phyloP scores from a whole-genome alignment of 2,797 vertebrate genomes.

The Paguma larvata region DNA sequence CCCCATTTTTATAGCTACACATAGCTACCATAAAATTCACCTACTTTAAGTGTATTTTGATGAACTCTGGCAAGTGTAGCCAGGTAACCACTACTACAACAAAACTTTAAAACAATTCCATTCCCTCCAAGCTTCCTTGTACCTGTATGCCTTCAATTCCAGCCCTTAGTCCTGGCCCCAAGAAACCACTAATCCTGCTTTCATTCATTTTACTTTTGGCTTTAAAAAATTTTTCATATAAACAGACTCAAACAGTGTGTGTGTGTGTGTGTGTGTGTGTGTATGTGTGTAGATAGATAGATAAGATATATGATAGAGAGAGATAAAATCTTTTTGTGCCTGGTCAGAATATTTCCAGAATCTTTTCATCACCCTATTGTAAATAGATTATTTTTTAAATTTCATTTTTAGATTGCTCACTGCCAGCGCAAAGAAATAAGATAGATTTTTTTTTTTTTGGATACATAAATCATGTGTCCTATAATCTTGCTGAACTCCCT shows the following conservation, averaged over 20 bases:
- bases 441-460: neutral
- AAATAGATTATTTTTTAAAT: constrained; percentile 25
- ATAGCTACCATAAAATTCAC: neutral
- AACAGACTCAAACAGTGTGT: neutral
- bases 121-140: neutral
- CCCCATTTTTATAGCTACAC: constrained; percentile 4
- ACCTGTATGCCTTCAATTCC: neutral
- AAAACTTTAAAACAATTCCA: neutral
- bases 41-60: neutral
- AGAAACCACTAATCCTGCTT: neutral
- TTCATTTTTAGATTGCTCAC: constrained; percentile 7
- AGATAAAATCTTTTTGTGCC: constrained; percentile 9
- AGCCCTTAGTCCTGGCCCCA: neutral
- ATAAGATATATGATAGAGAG: too few species aligned
- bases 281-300: too few species aligned
- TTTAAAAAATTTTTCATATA: neutral
- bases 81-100: neutral
- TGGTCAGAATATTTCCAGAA: neutral
- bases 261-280: too few species aligned
- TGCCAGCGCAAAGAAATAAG: neutral
- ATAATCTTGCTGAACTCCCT: neutral
- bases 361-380: neutral
- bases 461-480: neutral
- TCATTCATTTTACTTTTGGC: neutral
- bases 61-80: neutral